A percentile compares a stretch with the other conserved stretches of the same genome.
phyloP scores from a whole-genome alignment of 2,113 vertebrate genomes.

The Odontophorus gujanensis region DNA sequence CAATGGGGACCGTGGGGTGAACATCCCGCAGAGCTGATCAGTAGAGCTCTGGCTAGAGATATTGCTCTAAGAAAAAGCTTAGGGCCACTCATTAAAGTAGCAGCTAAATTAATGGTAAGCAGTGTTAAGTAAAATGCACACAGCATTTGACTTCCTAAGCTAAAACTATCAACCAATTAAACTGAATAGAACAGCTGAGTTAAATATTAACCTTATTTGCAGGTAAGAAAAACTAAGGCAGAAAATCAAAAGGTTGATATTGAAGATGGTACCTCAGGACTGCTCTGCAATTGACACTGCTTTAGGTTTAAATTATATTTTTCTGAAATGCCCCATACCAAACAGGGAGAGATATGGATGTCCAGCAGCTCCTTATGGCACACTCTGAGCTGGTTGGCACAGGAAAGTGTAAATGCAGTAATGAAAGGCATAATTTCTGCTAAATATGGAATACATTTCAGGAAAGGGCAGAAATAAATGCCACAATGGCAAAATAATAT shows the following conservation, averaged over 20 bases:
- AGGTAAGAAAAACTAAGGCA: constrained; percentile 2
- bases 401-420: background rate
- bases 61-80: constrained; percentile 12
- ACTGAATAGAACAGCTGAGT: background rate
- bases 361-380: background rate
- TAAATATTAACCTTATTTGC: constrained; percentile 57
- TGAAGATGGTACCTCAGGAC: background rate
- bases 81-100: constrained; percentile 31
- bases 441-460: background rate
- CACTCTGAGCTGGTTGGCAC: background rate
- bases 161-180: constrained; percentile 47
- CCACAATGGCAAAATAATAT: background rate
- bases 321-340: background rate
- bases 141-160: constrained; percentile 33
- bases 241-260: constrained; percentile 11
- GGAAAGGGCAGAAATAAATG: background rate
- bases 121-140: constrained; percentile 34
- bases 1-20: background rate
- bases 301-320: background rate
- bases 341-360: background rate
- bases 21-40: background rate
- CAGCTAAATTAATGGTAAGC: constrained; percentile 32
- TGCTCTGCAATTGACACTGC: background rate
- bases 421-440: background rate
- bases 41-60: background rate